A percentile compares a stretch with the other conserved stretches of the same genome.
These are phyloP conservation scores for Bimastos eiseni DNA, from an alignment of 2,888 invertebrate genomes.

Conservation along the genomic window DNA sequence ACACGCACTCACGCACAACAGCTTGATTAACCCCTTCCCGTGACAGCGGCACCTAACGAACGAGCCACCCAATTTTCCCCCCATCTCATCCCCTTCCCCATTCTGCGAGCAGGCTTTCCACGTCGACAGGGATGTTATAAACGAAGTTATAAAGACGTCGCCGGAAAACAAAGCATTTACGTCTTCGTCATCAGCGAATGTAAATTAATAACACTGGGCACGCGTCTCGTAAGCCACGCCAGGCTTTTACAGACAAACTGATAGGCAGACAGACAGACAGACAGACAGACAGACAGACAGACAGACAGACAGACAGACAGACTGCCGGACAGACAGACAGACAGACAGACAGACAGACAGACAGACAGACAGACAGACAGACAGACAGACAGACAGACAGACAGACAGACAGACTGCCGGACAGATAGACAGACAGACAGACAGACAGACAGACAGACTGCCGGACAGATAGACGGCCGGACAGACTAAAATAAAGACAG, in stretches of 20 bases:
- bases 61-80: too few species aligned
- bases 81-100: too few species aligned
- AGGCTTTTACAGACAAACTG: background rate
- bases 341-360: background rate
- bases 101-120: background rate
- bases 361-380: background rate
- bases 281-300: background rate
- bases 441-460: too few species aligned
- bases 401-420: background rate
- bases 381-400: slow-evolving; percentile 4
- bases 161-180: background rate
- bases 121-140: background rate
- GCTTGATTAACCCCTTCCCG: background rate
- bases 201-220: background rate
- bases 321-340: background rate
- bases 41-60: background rate
- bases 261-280: background rate
- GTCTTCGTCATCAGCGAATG: background rate
- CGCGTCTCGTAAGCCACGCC: background rate
- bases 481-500: too few species aligned
- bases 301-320: background rate
- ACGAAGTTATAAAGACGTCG: background rate
- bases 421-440: background rate
- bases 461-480: too few species aligned
- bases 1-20: background rate